These are phyloP conservation scores for Cheilinus undulatus DNA, from an alignment of 2,113 vertebrate genomes.

Conservation along the genomic window DNA sequence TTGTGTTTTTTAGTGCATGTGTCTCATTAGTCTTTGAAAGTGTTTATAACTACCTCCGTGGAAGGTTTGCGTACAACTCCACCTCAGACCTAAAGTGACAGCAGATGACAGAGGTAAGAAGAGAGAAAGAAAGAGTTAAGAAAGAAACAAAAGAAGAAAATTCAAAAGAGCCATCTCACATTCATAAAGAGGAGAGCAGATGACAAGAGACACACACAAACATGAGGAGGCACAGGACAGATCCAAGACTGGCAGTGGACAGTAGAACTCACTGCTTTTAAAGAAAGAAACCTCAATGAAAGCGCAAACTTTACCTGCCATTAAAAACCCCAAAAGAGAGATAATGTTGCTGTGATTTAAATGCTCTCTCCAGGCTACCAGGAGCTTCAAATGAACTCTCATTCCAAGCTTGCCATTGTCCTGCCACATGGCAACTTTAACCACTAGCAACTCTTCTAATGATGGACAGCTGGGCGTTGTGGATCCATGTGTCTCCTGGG, in stretches of 20 bases:
- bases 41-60: constrained; percentile 82
- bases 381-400: constrained; percentile 44
- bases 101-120: constrained; percentile 67
- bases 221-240: constrained; percentile 41
- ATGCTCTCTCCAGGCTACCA: constrained; percentile 45
- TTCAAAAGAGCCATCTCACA: constrained; percentile 58
- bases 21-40: constrained; percentile 47
- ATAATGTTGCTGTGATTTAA: constrained; percentile 56
- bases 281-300: constrained; percentile 50
- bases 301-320: constrained; percentile 27
- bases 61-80: constrained; percentile 85
- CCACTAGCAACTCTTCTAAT: constrained; percentile 25
- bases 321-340: constrained; percentile 28
- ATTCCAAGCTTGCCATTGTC: neutral
- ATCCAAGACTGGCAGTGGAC: constrained; percentile 48
- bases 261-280: constrained; percentile 34
- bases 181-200: constrained; percentile 50
- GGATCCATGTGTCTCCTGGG: constrained; percentile 12
- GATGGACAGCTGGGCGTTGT: constrained; percentile 37
- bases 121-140: constrained; percentile 51
- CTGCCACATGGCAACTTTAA: constrained; percentile 49
- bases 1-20: constrained; percentile 34
- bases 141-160: too few species aligned
- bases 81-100: constrained; percentile 83
- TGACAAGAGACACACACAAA: constrained; percentile 52